phyloP scores from a whole-genome alignment of 1,140 invertebrate genomes.

The Diabrotica undecimpunctata region DNA sequence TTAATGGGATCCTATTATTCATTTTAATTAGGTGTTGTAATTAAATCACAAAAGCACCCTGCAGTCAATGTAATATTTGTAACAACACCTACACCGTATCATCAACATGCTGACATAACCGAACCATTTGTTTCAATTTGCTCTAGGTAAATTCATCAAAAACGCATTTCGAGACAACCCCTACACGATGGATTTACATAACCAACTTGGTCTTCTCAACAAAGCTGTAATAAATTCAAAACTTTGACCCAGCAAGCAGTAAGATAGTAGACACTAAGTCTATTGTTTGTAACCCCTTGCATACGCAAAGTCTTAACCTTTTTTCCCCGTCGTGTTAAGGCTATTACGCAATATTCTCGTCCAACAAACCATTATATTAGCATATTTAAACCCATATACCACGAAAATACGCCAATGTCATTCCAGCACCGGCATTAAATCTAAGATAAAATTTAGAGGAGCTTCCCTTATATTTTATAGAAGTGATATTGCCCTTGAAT shows the following conservation, averaged over 20 bases:
- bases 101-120: too few relatives aligned
- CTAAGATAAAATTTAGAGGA: neutral
- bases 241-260: neutral
- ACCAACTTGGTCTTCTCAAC: neutral
- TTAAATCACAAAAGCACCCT: too few relatives aligned
- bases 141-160: too few relatives aligned
- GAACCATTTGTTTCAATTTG: too few relatives aligned
- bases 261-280: neutral
- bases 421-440: neutral
- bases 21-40: too few relatives aligned
- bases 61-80: too few relatives aligned
- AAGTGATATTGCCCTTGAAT: too few relatives aligned
- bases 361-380: conserved; percentile 33
- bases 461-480: too few relatives aligned
- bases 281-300: conserved; percentile 18
- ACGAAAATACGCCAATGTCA: conserved; percentile 16
- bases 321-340: conserved; percentile 23
- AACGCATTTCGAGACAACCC: too few relatives aligned
- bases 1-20: too few relatives aligned
- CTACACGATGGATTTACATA: too few relatives aligned
- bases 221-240: neutral
- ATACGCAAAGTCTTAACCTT: conserved; percentile 34
- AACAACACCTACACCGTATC: too few relatives aligned
- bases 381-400: conserved; percentile 33
- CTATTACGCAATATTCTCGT: conserved; percentile 37